Conservation (phyloP, 1,140 invertebrate species). For the Heliconius hewitsoni region DNA sequence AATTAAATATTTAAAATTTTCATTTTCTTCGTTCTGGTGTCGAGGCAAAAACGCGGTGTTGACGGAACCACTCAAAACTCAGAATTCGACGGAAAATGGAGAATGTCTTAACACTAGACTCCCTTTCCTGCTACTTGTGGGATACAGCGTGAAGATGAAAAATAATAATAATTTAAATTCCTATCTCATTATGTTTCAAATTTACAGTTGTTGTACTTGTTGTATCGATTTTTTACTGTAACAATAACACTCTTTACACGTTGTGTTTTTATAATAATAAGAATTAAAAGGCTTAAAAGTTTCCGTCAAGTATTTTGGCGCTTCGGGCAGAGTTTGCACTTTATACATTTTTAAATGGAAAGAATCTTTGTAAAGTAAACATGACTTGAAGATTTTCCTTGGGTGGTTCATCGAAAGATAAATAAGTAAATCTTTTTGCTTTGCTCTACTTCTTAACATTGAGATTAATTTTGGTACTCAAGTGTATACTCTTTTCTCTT, state of each 20-base stretch:
- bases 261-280: neutral
- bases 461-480: constrained; percentile 31
- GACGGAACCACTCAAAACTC: no score
- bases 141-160: no score
- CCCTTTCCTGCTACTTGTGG: no score
- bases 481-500: neutral
- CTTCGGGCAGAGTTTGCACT: neutral
- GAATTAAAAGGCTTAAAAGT: neutral
- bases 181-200: neutral
- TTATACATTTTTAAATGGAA: constrained; percentile 23
- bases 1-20: no score
- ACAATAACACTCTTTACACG: neutral
- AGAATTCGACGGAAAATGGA: no score
- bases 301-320: neutral
- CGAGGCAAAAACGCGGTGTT: no score
- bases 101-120: no score
- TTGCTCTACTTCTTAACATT: constrained; percentile 18
- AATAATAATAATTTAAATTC: neutral
- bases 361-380: constrained; percentile 29
- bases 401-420: constrained; percentile 26
- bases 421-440: constrained; percentile 32
- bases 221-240: neutral
- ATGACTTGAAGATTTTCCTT: constrained; percentile 26
- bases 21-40: no score
- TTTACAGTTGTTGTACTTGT: neutral